Conservation (phyloP, 2,797 vertebrate species). For the Artibeus jamaicensis region DNA sequence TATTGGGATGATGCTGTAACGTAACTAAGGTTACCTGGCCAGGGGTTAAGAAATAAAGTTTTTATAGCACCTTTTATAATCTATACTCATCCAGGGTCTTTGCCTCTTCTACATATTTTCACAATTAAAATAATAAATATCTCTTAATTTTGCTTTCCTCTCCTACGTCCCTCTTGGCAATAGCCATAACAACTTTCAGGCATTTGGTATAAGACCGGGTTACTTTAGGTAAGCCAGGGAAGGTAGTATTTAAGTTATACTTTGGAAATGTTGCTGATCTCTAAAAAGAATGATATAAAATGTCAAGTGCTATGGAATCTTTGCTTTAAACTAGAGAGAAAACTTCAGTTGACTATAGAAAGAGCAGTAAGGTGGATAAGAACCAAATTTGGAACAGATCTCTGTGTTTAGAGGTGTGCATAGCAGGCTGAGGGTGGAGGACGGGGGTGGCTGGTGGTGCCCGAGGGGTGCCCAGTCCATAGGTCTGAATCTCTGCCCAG, state of each 20-base stretch:
- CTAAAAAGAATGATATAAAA: constrained; percentile 25
- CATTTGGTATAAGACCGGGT: background rate
- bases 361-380: background rate
- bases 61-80: background rate
- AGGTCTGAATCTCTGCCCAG: background rate
- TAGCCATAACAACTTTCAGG: background rate
- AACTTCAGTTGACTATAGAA: background rate
- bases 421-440: background rate
- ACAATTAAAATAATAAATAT: constrained; percentile 33
- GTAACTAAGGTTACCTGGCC: background rate
- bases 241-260: constrained; percentile 54
- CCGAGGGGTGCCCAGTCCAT: background rate
- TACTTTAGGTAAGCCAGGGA: constrained; percentile 51
- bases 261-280: constrained; percentile 48
- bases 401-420: background rate
- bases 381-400: background rate
- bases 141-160: constrained; percentile 7
- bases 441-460: background rate
- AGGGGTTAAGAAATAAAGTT: background rate
- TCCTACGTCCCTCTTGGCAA: background rate
- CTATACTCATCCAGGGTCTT: background rate
- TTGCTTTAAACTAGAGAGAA: constrained; percentile 44
- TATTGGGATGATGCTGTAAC: background rate
- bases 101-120: background rate
- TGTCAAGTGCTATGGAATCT: background rate